Conservation (phyloP, 2,888 invertebrate genomes). For the Apamea monoglypha region DNA sequence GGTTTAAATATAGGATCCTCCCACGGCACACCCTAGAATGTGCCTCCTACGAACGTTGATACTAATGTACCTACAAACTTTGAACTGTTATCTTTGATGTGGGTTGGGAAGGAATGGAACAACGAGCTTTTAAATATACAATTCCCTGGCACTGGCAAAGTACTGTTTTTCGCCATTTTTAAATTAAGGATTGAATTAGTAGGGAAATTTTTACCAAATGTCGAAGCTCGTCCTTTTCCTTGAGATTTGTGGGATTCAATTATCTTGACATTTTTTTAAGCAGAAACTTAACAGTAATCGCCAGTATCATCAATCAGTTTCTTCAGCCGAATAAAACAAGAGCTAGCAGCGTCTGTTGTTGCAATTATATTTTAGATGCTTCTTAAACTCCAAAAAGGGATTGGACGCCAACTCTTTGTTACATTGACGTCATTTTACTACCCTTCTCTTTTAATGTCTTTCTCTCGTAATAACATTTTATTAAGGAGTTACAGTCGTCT, state of each 20-base stretch:
- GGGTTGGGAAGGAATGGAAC: background rate
- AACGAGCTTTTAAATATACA: background rate
- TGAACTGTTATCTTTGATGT: slow-evolving; percentile 12
- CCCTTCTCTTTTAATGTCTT: slow-evolving; percentile 29
- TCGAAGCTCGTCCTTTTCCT: background rate
- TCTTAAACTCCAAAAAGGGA: background rate
- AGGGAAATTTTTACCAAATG: background rate
- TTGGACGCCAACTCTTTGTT: background rate
- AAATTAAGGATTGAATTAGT: background rate
- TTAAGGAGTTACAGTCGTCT: slow-evolving; percentile 34
- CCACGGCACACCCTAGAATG: slow-evolving; percentile 29
- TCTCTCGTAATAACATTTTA: slow-evolving; percentile 43
- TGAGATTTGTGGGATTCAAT: background rate
- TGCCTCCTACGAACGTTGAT: slow-evolving; percentile 39
- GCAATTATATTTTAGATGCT: background rate
- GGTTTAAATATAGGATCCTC: slow-evolving; percentile 55
- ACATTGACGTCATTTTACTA: slow-evolving; percentile 44
- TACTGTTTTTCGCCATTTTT: background rate
- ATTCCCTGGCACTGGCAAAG: background rate
- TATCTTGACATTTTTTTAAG: background rate
- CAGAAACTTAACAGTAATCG: background rate
- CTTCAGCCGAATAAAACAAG: background rate
- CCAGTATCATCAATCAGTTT: background rate
- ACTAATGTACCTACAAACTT: background rate
- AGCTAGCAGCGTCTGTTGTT: background rate